phyloP scores from a whole-genome alignment of 2,113 vertebrate genomes.

The Nothocercus julius region DNA sequence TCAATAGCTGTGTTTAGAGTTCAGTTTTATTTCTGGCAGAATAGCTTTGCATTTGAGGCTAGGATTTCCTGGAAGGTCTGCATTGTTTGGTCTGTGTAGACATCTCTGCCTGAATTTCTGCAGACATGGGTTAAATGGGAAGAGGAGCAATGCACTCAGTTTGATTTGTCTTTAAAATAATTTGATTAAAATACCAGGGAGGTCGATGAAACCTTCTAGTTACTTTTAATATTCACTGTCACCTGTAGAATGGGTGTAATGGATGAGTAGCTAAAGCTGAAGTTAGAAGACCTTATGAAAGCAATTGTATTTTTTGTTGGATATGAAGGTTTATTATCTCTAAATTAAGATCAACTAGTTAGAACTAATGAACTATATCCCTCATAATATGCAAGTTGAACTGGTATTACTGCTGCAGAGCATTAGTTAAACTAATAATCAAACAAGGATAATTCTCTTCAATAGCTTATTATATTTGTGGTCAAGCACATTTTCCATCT shows the following conservation, averaged over 20 bases:
- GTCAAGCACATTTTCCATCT: slow-evolving; percentile 11
- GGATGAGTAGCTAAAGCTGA: background rate
- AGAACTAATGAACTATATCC: slow-evolving; percentile 5
- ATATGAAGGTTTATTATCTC: background rate
- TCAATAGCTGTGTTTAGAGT: background rate
- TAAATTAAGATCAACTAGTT: background rate
- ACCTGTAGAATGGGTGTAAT: background rate
- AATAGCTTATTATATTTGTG: slow-evolving; percentile 6
- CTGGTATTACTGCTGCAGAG: background rate
- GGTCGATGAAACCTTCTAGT: background rate
- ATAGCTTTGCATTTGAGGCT: background rate
- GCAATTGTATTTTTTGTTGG: background rate
- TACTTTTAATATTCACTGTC: background rate
- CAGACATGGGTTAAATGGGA: background rate
- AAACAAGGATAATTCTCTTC: background rate
- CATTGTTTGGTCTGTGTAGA: background rate
- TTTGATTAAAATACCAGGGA: background rate
- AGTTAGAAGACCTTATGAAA: background rate
- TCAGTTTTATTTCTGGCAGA: background rate
- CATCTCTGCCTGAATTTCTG: background rate
- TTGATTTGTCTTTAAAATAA: background rate
- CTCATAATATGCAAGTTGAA: background rate
- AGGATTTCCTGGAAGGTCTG: background rate
- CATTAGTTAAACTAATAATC: slow-evolving; percentile 47
- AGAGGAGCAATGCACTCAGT: rapidly evolving